These are phyloP conservation scores for Eupithecia centaureata DNA, from an alignment of 2,888 invertebrate species.

Conservation along the genomic window DNA sequence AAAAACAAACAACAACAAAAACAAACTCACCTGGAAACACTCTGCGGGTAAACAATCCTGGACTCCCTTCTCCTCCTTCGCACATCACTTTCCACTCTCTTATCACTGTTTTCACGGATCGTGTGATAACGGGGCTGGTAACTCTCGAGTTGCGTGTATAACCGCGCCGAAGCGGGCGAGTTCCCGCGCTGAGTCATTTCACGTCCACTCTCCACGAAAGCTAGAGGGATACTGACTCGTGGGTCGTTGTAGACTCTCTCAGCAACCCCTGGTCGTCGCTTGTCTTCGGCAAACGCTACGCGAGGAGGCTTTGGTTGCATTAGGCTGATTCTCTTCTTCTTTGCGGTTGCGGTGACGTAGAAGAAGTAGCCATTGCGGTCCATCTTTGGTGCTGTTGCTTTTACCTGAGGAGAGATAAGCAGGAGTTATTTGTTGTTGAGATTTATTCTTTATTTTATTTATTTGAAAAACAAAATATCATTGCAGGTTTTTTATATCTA, in stretches of 20 bases:
- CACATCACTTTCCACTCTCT: conserved; percentile 78
- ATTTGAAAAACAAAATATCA: no score
- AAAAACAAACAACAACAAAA: conserved; percentile 27
- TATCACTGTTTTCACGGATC: conserved; percentile 78
- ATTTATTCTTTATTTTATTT: no score
- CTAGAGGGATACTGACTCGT: conserved; percentile 66
- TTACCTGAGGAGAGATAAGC: conserved; percentile 63
- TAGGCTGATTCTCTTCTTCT: conserved; percentile 81
- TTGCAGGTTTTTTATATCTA: no score
- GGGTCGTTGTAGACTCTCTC: conserved; percentile 57
- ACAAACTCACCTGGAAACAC: conserved; percentile 67
- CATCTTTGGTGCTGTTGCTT: conserved; percentile 78
- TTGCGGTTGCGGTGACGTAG: conserved; percentile 79
- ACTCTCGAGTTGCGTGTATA: conserved; percentile 80
- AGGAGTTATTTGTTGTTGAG: background rate
- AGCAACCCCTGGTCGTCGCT: conserved; percentile 71
- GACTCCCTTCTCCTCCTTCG: conserved; percentile 68
- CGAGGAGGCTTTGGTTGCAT: conserved; percentile 80
- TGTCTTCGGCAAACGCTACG: conserved; percentile 75
- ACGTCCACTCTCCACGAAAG: conserved; percentile 65
- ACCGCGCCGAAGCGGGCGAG: conserved; percentile 74
- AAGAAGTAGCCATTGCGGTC: conserved; percentile 80
- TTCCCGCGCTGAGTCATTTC: conserved; percentile 71
- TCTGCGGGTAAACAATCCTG: conserved; percentile 65
- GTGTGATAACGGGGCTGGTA: conserved; percentile 81